phyloP scores from a whole-genome alignment of 2,888 invertebrate genomes.

The Bombylius major region DNA sequence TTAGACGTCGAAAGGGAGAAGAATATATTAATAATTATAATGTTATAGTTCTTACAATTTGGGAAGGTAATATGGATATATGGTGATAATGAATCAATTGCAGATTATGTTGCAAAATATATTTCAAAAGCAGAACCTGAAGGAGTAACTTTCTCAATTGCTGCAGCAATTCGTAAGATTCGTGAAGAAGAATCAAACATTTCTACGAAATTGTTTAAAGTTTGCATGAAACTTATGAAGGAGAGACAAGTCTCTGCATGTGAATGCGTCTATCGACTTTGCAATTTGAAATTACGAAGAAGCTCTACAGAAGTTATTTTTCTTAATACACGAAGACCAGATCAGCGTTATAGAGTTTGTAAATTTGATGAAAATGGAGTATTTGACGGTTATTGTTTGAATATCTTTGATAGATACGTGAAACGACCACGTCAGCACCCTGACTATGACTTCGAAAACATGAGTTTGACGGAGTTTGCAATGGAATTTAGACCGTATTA shows the following conservation, averaged over 20 bases:
- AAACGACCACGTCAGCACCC: neutral
- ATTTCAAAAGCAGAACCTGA: constrained; percentile 9
- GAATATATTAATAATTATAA: constrained; percentile 18
- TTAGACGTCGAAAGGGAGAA: constrained; percentile 9
- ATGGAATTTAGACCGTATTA: too few species aligned
- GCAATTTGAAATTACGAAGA: constrained; percentile 8
- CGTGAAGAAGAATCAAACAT: constrained; percentile 16
- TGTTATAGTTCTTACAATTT: constrained; percentile 8
- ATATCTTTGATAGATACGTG: constrained; percentile 15
- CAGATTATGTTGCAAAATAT: constrained; percentile 14
- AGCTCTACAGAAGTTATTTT: constrained; percentile 15
- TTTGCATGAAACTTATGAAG: constrained; percentile 22
- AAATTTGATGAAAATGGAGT: constrained; percentile 13
- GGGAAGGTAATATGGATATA: constrained; percentile 21
- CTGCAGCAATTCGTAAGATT: constrained; percentile 17
- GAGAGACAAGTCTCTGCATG: constrained; percentile 22
- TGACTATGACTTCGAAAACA: too few species aligned
- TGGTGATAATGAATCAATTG: constrained; percentile 20
- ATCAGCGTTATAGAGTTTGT: constrained; percentile 20
- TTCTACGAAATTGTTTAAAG: constrained; percentile 18
- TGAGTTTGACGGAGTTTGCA: too few species aligned
- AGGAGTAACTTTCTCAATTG: neutral
- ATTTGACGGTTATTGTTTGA: constrained; percentile 6
- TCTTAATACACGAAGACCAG: constrained; percentile 17
- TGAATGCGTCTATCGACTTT: constrained; percentile 18